Evolutionary conservation across 2,888 invertebrate species (phyloP).

Genomic region (Silvanus unidentatus): DNA sequence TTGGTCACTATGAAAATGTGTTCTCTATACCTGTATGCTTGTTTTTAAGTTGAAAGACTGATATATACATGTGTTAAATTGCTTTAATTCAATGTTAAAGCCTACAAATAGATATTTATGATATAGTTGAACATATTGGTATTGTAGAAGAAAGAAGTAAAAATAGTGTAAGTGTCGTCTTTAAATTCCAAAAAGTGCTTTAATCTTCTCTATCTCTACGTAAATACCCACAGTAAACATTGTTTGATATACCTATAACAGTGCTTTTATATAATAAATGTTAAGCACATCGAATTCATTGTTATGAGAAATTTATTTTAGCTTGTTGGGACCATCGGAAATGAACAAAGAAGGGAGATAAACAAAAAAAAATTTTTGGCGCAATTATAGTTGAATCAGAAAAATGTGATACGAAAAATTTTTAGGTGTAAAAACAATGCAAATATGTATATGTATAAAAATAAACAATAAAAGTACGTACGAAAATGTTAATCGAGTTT

Average conservation of each 20-base stretch:
- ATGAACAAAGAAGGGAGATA: not conserved
- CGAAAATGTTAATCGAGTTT: no score
- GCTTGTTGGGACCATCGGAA: conserved; percentile 1
- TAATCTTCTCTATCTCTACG: not conserved
- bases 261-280: conserved; percentile 1
- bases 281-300: conserved; percentile 19
- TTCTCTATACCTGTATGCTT: no score
- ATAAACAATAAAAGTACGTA: not conserved
- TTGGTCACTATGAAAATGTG: no score
- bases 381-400: not conserved
- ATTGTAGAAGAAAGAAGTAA: no score
- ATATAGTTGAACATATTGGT: no score
- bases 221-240: not conserved
- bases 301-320: not conserved
- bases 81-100: no score
- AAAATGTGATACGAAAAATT: not conserved
- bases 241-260: not conserved
- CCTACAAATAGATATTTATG: no score
- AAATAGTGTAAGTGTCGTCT: no score
- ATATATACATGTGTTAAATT: no score
- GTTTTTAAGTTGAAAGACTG: no score
- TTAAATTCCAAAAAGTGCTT: conserved; percentile 2
- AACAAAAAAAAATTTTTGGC: not conserved
- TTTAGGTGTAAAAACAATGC: no score
- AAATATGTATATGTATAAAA: no score